Base-by-base conservation (phyloP, 2,113 vertebrate species). In the Macroglossus sobrinus region DNA sequence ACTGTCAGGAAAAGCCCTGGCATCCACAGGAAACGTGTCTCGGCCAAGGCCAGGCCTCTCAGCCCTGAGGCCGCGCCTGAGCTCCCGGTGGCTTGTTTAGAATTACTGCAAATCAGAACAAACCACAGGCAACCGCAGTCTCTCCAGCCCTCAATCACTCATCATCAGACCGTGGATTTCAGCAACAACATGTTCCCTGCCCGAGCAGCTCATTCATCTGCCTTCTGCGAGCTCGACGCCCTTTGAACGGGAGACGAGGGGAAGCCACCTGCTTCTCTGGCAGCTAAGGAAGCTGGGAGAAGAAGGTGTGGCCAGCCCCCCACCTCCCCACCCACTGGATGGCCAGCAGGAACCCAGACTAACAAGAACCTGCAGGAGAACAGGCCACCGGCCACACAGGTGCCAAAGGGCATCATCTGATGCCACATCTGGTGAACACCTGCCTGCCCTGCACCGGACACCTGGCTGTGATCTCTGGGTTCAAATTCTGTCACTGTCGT, bases 141-240 rank as follows among this genome's bases (percentile, higher is more conserved):
- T 87, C 91, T 80, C 96, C 64, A 92, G 94, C 95, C 91, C 94
- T 97, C 97, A 95, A 91, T 97, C 97, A 95, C 96, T 93, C 33
- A 33, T 97, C 96, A 97, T 97, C 97, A 98, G 97, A 86, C 84
- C 5, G 0, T 94, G 96, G 96, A 96, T 96, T 97, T 97, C 80
- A 97, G 97, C 97, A 97, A 96, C 96, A 97, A 68, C 92, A 94
- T 95, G 90, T 97, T 97, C 84, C 91, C 91, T 91, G 90, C 89
- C 88, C 84, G 93, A 97, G 76, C 72, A 88, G 84, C 96, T 95
- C 95, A 95, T 97, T 95, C 96, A 95, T 97, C 95, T 95, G 96
- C 92, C 96, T 97, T 95, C 96, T 95, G 93, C 80, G 71, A 82
- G 96, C 92, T 40, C 16, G 3, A 88, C 22, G 4, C 90, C 92